Conservation (phyloP, 2,797 vertebrate species). For the Periparus ater region DNA sequence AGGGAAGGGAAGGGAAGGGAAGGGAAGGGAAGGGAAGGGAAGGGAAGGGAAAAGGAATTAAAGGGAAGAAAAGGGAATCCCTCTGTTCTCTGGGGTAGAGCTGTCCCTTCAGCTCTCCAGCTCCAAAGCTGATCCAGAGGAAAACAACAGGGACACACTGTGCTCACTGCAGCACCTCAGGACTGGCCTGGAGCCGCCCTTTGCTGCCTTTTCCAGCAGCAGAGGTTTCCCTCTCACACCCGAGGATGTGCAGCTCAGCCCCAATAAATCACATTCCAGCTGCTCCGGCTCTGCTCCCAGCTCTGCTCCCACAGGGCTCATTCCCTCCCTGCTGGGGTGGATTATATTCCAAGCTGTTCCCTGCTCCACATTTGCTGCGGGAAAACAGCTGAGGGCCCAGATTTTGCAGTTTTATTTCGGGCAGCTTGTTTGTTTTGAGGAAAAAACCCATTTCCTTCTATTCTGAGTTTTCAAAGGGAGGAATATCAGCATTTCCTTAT, state of each 20-base stretch:
- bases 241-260: background rate
- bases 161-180: fast-evolving
- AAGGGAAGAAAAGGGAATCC: no score
- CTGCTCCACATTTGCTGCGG: background rate
- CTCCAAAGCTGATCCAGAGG: background rate
- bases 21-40: background rate
- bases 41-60: fast-evolving
- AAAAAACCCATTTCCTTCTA: background rate
- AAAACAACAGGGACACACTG: background rate
- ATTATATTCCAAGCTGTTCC: background rate
- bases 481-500: constrained; percentile 8
- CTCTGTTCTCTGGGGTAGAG: background rate
- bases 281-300: background rate
- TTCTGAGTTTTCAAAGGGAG: constrained; percentile 1
- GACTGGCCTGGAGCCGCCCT: background rate
- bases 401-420: background rate
- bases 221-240: background rate
- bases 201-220: background rate
- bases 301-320: background rate
- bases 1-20: no score
- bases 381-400: background rate
- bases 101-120: background rate
- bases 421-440: background rate
- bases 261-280: background rate
- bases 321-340: background rate